Base-by-base conservation (phyloP, 2,797 vertebrate species). In the Leptatherina wallacei region DNA sequence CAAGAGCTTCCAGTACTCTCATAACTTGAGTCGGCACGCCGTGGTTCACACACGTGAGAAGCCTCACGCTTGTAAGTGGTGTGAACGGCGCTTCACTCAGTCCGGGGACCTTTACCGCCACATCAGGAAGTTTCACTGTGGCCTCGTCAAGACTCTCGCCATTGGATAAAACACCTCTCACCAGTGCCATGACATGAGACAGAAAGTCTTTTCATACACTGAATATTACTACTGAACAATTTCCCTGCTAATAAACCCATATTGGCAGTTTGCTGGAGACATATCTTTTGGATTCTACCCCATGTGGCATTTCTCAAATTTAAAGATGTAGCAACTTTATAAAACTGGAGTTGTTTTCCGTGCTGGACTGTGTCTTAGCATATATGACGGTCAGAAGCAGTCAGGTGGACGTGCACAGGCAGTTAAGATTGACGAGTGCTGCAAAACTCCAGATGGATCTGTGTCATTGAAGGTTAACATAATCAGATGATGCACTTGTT, bases 1-100 rank as follows among this genome's bases (percentile, higher is more conserved):
- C 68, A 99, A 98, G 94, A 96, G 97, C 93, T 99, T 99, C 95
- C 98, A 99, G 94, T 99, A 99, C 88, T 97, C 98, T 0, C 98
- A 99, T 90, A 99, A 99, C 93, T 94, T 99, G 84, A 98, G 97
- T 88, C 96, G 98, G 57, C 98, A 99, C 1, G 97, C 98, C 0
- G 98, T 99, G 7, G 98, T 99, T 66, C 98, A 99, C 93, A 99
- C 98, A 0, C 93, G 98, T 0, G 98, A 99, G 92, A 99, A 99
- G 77, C 98, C 98, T 4, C 98, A 99, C 0, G 97, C 97, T 20
- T 99, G 98, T 88, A 98, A 98, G 92, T 99, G 98, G 98, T 99
- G 98, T 0, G 96, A 98, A 79, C 96, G 98, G 61, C 96, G 98
- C 63, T 99, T 99, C 94, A 99, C 98, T 0, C 98, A 99, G 91